These are phyloP conservation scores for Drosophila sproati DNA, from an alignment of 1,140 invertebrate genomes.

Conservation along the genomic window DNA sequence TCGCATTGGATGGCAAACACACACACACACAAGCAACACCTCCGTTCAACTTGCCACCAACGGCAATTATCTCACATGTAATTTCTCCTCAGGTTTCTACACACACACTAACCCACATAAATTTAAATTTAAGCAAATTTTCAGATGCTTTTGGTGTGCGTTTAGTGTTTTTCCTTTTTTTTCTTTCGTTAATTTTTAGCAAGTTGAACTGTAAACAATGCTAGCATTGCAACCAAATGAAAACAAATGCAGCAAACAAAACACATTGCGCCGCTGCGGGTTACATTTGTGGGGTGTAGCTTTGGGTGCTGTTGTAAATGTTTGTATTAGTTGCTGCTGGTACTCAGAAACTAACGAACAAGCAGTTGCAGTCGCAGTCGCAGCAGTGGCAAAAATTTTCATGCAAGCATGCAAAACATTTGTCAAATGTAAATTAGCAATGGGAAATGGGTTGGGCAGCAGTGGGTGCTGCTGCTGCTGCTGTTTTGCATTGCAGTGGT, in stretches of 20 bases:
- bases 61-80: slow-evolving; percentile 42
- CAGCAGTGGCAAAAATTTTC: slow-evolving; percentile 67
- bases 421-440: slow-evolving; percentile 81
- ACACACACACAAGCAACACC: slow-evolving; percentile 29
- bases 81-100: slow-evolving; percentile 2
- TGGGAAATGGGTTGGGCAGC: slow-evolving; percentile 25
- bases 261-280: slow-evolving; percentile 47
- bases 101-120: slow-evolving; percentile 29
- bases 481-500: slow-evolving; percentile 54
- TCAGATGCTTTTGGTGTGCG: slow-evolving; percentile 15
- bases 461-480: slow-evolving; percentile 36
- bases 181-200: slow-evolving; percentile 74
- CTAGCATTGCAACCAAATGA: slow-evolving; percentile 73
- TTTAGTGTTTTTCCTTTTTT: slow-evolving; percentile 17
- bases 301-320: slow-evolving; percentile 19
- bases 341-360: slow-evolving; percentile 63
- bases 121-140: slow-evolving; percentile 52
- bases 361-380: slow-evolving; percentile 42
- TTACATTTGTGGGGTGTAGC: slow-evolving; percentile 9
- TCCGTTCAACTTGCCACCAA: slow-evolving; percentile 22
- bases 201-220: slow-evolving; percentile 81
- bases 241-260: slow-evolving; percentile 77
- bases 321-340: slow-evolving; percentile 33
- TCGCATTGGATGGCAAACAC: slow-evolving; percentile 6
- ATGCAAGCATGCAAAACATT: slow-evolving; percentile 76